Conservation (phyloP, 2,113 vertebrate species). For the Plecotus auritus region DNA sequence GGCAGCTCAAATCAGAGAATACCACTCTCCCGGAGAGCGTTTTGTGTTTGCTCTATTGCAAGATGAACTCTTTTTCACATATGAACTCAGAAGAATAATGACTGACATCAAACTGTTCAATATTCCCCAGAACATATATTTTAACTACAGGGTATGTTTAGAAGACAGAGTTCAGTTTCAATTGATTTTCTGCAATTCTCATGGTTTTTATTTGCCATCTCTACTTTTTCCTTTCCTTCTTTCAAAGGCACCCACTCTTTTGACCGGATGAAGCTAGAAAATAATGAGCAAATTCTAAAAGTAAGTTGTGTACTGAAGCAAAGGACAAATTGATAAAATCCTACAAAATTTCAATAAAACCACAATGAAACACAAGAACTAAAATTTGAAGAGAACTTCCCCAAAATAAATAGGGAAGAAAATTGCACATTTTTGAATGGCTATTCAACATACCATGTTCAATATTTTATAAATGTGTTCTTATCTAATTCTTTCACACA, state of each 20-base stretch:
- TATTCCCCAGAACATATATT: not conserved
- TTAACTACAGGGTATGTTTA: not conserved
- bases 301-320: not conserved
- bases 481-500: not conserved
- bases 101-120: not conserved
- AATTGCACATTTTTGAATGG: not conserved
- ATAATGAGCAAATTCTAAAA: conserved; percentile 9
- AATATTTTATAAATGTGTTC: not conserved
- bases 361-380: not conserved
- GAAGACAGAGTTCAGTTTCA: not conserved
- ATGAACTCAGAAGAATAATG: not conserved
- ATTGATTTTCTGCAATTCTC: not conserved
- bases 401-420: not conserved
- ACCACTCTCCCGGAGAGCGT: not conserved
- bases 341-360: not conserved
- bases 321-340: not conserved
- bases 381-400: not conserved
- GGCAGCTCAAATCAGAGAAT: not conserved
- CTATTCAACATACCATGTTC: not conserved
- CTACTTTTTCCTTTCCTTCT: not conserved
- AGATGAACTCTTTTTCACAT: not conserved
- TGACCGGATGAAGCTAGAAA: not conserved
- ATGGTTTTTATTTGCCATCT: not conserved
- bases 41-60: not conserved
- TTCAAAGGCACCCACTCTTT: not conserved